These are phyloP conservation scores for Notolepis coatsorum DNA, from an alignment of 2,797 vertebrate genomes.

Conservation along the genomic window DNA sequence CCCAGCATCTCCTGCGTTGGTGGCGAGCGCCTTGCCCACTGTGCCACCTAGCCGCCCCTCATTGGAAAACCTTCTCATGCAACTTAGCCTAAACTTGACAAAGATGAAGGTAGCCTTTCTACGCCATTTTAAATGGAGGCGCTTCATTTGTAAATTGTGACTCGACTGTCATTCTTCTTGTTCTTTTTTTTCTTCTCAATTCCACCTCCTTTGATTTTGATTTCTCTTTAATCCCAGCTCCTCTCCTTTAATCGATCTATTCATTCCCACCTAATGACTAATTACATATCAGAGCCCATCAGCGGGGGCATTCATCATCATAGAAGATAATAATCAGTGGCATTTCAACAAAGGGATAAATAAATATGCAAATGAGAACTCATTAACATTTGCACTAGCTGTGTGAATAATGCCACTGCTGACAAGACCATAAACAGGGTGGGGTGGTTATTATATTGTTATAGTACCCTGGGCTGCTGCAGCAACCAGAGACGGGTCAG, in stretches of 20 bases:
- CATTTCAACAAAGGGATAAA: conserved; percentile 99
- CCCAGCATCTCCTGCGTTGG: too few species aligned
- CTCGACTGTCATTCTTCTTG: conserved; percentile 48
- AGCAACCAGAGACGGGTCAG: too few species aligned
- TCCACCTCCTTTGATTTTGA: conserved; percentile 89
- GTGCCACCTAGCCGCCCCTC: too few species aligned
- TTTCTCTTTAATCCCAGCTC: conserved; percentile 92
- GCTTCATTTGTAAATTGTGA: conserved; percentile 54
- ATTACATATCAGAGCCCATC: conserved; percentile 99
- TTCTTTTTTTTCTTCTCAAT: too few species aligned
- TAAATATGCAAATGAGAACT: conserved; percentile 99
- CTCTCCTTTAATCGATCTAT: conserved; percentile 98
- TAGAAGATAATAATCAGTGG: conserved; percentile 99
- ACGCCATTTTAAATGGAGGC: conserved; percentile 13
- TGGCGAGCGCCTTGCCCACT: too few species aligned
- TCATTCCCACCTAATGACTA: conserved; percentile 99
- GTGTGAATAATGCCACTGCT: conserved; percentile 99
- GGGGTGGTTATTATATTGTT: too few species aligned
- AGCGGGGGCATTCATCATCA: conserved; percentile 99
- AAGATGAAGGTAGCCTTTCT: conserved; percentile 15
- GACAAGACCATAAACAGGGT: conserved; percentile 97
- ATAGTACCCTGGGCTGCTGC: too few species aligned
- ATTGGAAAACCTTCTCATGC: conserved; percentile 41
- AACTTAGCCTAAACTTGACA: conserved; percentile 33
- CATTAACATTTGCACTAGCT: conserved; percentile 99